Conservation (phyloP, 2,888 invertebrate genomes). For the Drosophila limbata region DNA sequence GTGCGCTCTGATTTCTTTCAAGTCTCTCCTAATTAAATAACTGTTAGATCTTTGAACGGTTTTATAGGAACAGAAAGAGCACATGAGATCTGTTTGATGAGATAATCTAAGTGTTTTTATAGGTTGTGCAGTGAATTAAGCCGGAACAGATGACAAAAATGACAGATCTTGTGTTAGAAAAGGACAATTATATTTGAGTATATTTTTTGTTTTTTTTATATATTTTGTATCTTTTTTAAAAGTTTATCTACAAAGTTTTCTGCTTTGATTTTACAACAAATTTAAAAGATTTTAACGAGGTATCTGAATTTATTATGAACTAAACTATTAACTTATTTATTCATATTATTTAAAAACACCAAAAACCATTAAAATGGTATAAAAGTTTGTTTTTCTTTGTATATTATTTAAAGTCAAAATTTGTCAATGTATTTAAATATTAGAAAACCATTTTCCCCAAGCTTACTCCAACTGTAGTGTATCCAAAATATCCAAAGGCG, state of each 20-base stretch:
- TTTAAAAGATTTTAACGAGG: too few species aligned
- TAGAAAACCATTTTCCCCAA: not conserved
- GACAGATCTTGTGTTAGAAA: too few species aligned
- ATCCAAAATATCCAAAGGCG: slow-evolving; percentile 37
- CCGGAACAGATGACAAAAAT: not conserved
- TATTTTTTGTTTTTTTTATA: too few species aligned
- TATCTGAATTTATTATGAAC: too few species aligned
- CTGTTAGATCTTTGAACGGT: slow-evolving; percentile 71
- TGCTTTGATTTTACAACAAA: too few species aligned
- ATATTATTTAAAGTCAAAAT: not conserved
- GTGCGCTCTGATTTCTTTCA: slow-evolving; percentile 76
- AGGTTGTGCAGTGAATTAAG: slow-evolving; percentile 16
- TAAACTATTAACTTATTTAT: not conserved
- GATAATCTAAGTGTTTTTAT: slow-evolving; percentile 15
- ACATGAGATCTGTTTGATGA: slow-evolving; percentile 29
- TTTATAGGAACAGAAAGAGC: slow-evolving; percentile 30
- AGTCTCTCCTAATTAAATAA: slow-evolving; percentile 73
- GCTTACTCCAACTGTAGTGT: slow-evolving; percentile 40
- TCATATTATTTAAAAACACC: not conserved
- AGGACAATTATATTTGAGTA: too few species aligned
- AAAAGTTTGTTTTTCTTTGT: too few species aligned
- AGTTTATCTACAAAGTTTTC: too few species aligned
- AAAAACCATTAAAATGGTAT: too few species aligned
- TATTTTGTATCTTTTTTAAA: too few species aligned
- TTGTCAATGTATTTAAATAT: not conserved